Conservation (phyloP, 1,140 invertebrate genomes). For the Caligus rogercresseyi region DNA sequence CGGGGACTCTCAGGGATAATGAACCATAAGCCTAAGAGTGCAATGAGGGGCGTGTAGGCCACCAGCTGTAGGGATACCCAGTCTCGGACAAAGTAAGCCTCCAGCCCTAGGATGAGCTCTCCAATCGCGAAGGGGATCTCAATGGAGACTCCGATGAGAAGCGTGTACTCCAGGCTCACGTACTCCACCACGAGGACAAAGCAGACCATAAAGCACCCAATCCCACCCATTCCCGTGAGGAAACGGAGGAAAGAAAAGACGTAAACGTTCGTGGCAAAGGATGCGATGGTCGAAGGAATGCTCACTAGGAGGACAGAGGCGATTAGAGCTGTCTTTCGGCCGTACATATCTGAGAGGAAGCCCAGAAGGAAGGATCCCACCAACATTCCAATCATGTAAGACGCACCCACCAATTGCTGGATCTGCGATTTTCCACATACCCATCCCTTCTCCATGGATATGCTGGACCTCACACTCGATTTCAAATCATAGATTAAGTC, state of each 20-base stretch:
- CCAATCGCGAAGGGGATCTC: conserved; percentile 29
- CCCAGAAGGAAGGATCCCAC: conserved; percentile 16
- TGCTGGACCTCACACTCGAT: neutral
- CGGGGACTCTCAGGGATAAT: conserved; percentile 33
- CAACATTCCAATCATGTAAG: conserved; percentile 19
- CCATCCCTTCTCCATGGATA: neutral
- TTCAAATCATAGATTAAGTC: neutral
- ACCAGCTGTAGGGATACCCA: conserved; percentile 27
- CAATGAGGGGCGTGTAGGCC: conserved; percentile 20
- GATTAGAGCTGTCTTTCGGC: conserved; percentile 1
- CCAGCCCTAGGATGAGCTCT: conserved; percentile 25
- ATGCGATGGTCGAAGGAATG: neutral
- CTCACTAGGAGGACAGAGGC: neutral
- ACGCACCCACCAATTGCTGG: neutral
- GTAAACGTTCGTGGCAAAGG: neutral
- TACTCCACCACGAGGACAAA: conserved; percentile 16
- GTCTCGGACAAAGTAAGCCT: conserved; percentile 28
- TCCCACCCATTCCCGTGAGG: conserved; percentile 13
- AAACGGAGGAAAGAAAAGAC: conserved; percentile 7
- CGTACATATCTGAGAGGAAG: conserved; percentile 5
- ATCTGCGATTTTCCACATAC: conserved; percentile 3
- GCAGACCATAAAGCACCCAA: conserved; percentile 16
- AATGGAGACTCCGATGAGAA: conserved; percentile 25
- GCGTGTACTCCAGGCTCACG: conserved; percentile 15
- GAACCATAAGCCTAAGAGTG: conserved; percentile 22